These are phyloP conservation scores for Amazona guildingii DNA, from an alignment of 2,113 vertebrate species.

Conservation along the genomic window DNA sequence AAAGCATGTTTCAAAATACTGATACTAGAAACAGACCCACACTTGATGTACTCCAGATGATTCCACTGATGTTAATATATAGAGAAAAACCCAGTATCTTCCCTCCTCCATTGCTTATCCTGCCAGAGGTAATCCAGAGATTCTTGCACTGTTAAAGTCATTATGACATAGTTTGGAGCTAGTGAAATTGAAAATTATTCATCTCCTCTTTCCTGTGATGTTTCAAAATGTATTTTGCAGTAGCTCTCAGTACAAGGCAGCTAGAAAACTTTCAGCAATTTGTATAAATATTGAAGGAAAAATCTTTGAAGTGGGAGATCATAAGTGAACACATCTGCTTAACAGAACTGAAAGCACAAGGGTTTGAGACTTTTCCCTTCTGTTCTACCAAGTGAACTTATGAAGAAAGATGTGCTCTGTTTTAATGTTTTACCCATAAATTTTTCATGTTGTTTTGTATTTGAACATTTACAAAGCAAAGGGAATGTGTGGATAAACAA, in stretches of 20 bases:
- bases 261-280: constrained; percentile 22
- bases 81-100: not conserved
- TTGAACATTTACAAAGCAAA: not conserved
- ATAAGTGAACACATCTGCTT: constrained; percentile 47
- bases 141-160: constrained; percentile 50
- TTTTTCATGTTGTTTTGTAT: not conserved
- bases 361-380: constrained; percentile 13
- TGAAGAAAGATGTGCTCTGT: not conserved
- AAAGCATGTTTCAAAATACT: constrained; percentile 54
- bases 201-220: constrained; percentile 55
- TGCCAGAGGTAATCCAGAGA: constrained; percentile 60
- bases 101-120: not conserved
- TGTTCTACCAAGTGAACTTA: not conserved
- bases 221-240: constrained; percentile 60
- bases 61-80: constrained; percentile 28
- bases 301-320: constrained; percentile 49
- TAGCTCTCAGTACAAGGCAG: constrained; percentile 32
- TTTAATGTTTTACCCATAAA: not conserved
- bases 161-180: constrained; percentile 50
- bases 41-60: constrained; percentile 63
- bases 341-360: constrained; percentile 14
- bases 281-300: constrained; percentile 23
- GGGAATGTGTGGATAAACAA: not conserved
- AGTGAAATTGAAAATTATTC: constrained; percentile 35
- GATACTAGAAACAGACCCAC: constrained; percentile 52